Conservation (phyloP, 2,888 invertebrate species). For the Nudaria mundana region DNA sequence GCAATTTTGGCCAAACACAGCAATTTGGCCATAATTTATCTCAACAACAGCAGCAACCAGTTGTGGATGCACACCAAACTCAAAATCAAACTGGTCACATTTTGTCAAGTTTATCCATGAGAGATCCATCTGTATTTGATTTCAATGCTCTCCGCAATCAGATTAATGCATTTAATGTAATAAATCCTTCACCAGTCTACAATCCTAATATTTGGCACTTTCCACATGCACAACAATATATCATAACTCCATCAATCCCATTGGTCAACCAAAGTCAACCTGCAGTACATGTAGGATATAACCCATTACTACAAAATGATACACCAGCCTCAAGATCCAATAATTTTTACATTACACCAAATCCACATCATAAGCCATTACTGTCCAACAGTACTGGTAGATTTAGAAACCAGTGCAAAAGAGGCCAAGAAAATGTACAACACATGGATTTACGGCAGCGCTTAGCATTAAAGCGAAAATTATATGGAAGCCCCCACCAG, state of each 20-base stretch:
- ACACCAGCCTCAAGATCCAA: neutral
- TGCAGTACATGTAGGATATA: constrained; percentile 11
- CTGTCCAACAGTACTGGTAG: neutral
- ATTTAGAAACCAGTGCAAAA: neutral
- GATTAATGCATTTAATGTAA: constrained; percentile 14
- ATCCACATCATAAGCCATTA: neutral
- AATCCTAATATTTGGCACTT: constrained; percentile 37
- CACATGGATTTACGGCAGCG: constrained; percentile 36
- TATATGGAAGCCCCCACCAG: neutral
- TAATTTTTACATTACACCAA: neutral
- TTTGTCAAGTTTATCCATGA: constrained; percentile 2
- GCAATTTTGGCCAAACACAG: neutral
- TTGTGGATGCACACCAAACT: neutral
- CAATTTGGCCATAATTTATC: neutral
- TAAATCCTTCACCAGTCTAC: constrained; percentile 13
- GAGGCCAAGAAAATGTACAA: constrained; percentile 1
- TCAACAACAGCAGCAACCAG: neutral
- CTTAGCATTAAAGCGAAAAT: constrained; percentile 28
- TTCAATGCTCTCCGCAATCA: constrained; percentile 12
- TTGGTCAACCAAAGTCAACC: constrained; percentile 21
- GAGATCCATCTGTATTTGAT: constrained; percentile 7
- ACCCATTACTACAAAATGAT: neutral
- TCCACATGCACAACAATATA: constrained; percentile 16
- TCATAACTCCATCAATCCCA: constrained; percentile 19
- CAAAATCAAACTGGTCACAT: neutral